Base-by-base conservation (phyloP, 2,888 invertebrate genomes). In the Alviniconcha strummeri region DNA sequence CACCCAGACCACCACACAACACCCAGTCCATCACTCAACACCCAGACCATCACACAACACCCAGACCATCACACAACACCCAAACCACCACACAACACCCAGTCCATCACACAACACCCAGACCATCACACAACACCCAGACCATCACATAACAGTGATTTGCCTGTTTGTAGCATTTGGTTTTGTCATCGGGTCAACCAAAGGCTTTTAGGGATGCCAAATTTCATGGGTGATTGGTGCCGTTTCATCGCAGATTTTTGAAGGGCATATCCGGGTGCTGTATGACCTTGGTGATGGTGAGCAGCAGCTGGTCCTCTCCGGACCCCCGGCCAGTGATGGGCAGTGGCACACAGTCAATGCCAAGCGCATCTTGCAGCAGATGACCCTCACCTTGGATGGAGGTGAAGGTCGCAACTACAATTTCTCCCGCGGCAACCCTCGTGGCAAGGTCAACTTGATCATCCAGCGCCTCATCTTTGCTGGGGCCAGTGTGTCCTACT, bases 291-390 rank as follows among this genome's bases (percentile, higher is more conserved):
- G 98, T 93, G 97, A 98, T 71, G 88, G 88, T 7, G 98, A 98
- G 93, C 96, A 96, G 86, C 85, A 81, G 36, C 87, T 90, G 57
- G 97, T 97, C 91, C 96, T 99, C 89, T 97, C 97, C 91, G 97
- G 98, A 93, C 89, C 89, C 15, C 97, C 97, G 89, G 98, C 98
- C 4, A 97, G 98, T 92, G 98, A 99, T 93, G 99, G 99, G 0
- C 98, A 98, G 91, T 99, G 99, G 99, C 99, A 99, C 93, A 97
- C 97, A 82, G 98, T 98, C 7, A 96, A 97, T 88, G 97, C 98
- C 0, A 97, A 97, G 89, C 96, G 99, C 83, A 97, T 97, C 89
- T 98, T 98, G 71, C 97, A 97, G 79, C 97, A 98, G 11, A 98
- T 98, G 15, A 97, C 97, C 81, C 94, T 99, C 85, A 97, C 97